Percentiles rank a stretch among this genome's conserved stretches.
These are phyloP conservation scores for Anomalospiza imberbis DNA, from an alignment of 2,797 vertebrate genomes.

Conservation along the genomic window DNA sequence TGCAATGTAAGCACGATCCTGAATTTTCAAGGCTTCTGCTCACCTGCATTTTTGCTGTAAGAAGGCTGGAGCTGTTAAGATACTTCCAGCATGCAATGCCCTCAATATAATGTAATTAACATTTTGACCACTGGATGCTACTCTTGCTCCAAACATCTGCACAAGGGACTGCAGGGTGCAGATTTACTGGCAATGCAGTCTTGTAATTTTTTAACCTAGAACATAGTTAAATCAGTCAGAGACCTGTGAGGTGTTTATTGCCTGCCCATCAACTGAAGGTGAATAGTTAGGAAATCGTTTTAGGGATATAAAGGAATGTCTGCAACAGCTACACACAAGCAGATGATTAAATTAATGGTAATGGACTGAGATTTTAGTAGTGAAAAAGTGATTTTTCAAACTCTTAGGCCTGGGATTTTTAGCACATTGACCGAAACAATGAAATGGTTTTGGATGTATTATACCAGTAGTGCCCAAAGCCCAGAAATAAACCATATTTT, in stretches of 20 bases:
- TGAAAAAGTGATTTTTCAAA: not conserved
- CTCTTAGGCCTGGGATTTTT: not conserved
- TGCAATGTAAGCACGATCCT: rapidly evolving
- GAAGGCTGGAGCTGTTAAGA: not conserved
- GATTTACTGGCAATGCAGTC: not conserved
- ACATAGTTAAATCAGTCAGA: not conserved
- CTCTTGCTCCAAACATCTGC: constrained; percentile 47
- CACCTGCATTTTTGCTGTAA: not conserved
- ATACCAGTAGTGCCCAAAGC: not conserved
- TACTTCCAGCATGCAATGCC: not conserved
- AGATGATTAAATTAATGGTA: not conserved
- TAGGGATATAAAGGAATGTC: not conserved
- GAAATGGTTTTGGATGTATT: not conserved
- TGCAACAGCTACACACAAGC: not conserved
- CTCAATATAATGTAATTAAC: constrained; percentile 21
- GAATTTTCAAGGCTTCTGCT: not conserved
- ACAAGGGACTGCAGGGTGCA: not conserved
- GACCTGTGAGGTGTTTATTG: not conserved
- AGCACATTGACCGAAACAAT: not conserved
- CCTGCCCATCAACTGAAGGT: not conserved
- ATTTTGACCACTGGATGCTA: constrained; percentile 50
- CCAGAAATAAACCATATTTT: not conserved
- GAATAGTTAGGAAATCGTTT: not conserved
- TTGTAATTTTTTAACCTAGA: not conserved
- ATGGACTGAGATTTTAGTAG: not conserved